Conservation (phyloP, 2,797 vertebrate genomes). For the Leuciscus waleckii region DNA sequence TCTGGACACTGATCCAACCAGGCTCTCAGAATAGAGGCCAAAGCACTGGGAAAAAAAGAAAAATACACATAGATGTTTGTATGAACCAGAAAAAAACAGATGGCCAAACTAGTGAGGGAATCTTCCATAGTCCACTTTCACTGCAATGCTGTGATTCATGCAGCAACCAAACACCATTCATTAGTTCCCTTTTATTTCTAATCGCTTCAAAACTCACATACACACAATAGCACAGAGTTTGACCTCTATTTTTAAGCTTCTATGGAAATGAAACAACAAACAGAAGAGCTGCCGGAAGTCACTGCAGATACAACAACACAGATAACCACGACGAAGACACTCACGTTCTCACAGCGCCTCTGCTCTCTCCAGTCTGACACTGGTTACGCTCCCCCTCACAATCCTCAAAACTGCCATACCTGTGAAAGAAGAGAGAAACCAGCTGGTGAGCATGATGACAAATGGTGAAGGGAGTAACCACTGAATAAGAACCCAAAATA, state of each 20-base stretch:
- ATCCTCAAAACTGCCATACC: constrained; percentile 77
- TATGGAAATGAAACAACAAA: constrained; percentile 21
- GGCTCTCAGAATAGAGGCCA: constrained; percentile 88
- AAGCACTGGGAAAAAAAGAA: constrained; percentile 74
- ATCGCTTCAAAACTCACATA: constrained; percentile 1
- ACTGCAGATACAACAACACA: not conserved
- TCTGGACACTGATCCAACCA: constrained; percentile 95
- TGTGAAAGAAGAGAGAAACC: constrained; percentile 53
- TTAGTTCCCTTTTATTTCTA: constrained; percentile 18
- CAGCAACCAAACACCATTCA: constrained; percentile 6
- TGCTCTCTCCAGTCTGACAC: constrained; percentile 69
- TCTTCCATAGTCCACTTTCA: not conserved
- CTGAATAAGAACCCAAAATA: not conserved
- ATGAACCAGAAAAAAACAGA: constrained; percentile 1
- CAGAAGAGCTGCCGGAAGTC: not conserved
- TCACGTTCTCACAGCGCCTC: constrained; percentile 79
- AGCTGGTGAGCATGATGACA: constrained; percentile 19
- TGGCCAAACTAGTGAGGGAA: not conserved
- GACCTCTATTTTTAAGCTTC: constrained; percentile 1
- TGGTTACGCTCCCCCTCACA: constrained; percentile 55
- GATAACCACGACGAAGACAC: constrained; percentile 47
- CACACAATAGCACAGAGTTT: not conserved
- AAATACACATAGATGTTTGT: not conserved
- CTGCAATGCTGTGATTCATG: constrained; percentile 16
- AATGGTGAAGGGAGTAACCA: not conserved